Conservation (phyloP, 2,113 vertebrate genomes). For the Oceanodroma tethys region DNA sequence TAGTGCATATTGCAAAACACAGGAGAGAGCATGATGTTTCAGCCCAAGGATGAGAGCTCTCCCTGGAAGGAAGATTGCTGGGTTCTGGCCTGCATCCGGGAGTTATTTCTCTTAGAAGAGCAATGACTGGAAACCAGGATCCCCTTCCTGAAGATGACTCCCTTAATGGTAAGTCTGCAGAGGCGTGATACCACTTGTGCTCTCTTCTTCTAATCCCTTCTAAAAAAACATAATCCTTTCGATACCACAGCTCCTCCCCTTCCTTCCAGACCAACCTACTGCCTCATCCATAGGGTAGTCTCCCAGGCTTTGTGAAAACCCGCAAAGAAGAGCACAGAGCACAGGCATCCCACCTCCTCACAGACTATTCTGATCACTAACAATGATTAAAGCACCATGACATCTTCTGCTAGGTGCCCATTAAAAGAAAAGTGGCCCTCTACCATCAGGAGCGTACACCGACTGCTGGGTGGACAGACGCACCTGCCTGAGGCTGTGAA, state of each 20-base stretch:
- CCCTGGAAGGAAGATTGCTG: neutral
- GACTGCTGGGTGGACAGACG: fast-evolving
- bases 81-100: neutral
- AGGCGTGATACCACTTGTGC: neutral
- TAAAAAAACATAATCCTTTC: neutral
- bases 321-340: neutral
- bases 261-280: neutral
- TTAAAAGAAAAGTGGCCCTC: neutral
- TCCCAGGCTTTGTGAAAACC: neutral
- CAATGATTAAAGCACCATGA: neutral
- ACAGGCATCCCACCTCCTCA: neutral
- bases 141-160: neutral
- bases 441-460: neutral
- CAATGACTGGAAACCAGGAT: slow-evolving; percentile 3
- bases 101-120: neutral
- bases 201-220: neutral
- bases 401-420: neutral
- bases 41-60: neutral
- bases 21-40: neutral
- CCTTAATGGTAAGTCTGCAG: neutral
- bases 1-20: neutral
- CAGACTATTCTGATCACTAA: neutral
- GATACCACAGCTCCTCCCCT: neutral
- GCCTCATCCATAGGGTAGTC: neutral
- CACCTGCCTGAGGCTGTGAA: neutral